Conservation (phyloP, 2,888 invertebrate species). For the Spodoptera exigua region DNA sequence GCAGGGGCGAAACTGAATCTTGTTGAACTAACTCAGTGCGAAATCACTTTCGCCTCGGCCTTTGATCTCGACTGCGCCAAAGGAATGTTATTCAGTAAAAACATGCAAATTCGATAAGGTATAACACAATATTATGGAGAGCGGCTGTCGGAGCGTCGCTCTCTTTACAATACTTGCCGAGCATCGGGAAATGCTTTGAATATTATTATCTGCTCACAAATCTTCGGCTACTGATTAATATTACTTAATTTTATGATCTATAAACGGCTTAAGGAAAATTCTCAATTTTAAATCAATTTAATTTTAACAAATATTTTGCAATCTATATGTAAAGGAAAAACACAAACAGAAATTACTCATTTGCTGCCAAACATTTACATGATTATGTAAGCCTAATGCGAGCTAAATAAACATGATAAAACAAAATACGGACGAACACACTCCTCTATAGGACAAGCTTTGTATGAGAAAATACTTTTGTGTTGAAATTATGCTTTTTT, state of each 20-base stretch:
- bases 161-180: slow-evolving; percentile 69
- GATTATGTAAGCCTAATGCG: too few relatives aligned
- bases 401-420: background rate
- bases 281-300: too few relatives aligned
- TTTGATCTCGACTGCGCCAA: slow-evolving; percentile 88
- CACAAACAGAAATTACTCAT: background rate
- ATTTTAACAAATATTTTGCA: background rate
- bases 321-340: background rate
- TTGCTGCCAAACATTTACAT: background rate
- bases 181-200: slow-evolving; percentile 72
- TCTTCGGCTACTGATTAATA: slow-evolving; percentile 43
- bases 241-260: slow-evolving; percentile 26
- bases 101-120: slow-evolving; percentile 90
- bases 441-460: slow-evolving; percentile 4
- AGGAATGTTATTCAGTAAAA: slow-evolving; percentile 89
- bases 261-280: slow-evolving; percentile 5
- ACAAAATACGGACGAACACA: slow-evolving; percentile 8
- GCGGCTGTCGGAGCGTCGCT: slow-evolving; percentile 71
- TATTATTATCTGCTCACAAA: slow-evolving; percentile 70
- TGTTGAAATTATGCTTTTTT: slow-evolving; percentile 62
- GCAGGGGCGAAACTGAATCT: slow-evolving; percentile 84
- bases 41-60: slow-evolving; percentile 88
- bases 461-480: slow-evolving; percentile 36
- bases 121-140: slow-evolving; percentile 88
- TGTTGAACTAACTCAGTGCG: slow-evolving; percentile 89